Evolutionary conservation across 2,888 invertebrate genomes (phyloP).

Genomic region (Hofmannophila pseudospretella): DNA sequence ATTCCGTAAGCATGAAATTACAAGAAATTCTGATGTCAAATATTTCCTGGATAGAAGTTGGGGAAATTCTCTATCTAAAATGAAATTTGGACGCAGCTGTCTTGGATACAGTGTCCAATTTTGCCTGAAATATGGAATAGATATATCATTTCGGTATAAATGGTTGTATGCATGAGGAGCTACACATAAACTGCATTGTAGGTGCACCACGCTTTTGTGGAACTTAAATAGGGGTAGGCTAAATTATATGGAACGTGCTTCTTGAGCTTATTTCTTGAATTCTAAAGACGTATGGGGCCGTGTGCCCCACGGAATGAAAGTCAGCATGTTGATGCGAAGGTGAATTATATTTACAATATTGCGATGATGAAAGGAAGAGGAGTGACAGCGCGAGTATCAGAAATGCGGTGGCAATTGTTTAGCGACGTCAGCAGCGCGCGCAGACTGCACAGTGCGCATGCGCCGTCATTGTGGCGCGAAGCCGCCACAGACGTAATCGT

Average conservation of each 20-base stretch:
- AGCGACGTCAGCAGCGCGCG: too few species aligned
- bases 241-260: constrained; percentile 36
- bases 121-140: constrained; percentile 24
- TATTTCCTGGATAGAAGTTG: constrained; percentile 25
- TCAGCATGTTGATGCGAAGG: too few species aligned
- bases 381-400: too few species aligned
- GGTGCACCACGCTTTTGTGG: constrained; percentile 67
- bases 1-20: constrained; percentile 26
- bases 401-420: too few species aligned
- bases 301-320: too few species aligned
- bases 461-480: too few species aligned
- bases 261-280: too few species aligned
- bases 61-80: constrained; percentile 31
- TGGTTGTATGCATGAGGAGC: constrained; percentile 58
- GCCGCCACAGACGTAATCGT: too few species aligned
- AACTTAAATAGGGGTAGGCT: constrained; percentile 46
- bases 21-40: constrained; percentile 14
- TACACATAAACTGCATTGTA: constrained; percentile 62
- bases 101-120: constrained; percentile 39
- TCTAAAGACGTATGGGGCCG: too few species aligned
- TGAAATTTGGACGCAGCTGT: constrained; percentile 35
- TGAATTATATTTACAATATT: too few species aligned
- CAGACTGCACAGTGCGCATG: too few species aligned
- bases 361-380: too few species aligned
- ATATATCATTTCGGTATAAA: constrained; percentile 49